phyloP scores from a whole-genome alignment of 1,140 invertebrate species.

The Drosophila biarmipes region DNA sequence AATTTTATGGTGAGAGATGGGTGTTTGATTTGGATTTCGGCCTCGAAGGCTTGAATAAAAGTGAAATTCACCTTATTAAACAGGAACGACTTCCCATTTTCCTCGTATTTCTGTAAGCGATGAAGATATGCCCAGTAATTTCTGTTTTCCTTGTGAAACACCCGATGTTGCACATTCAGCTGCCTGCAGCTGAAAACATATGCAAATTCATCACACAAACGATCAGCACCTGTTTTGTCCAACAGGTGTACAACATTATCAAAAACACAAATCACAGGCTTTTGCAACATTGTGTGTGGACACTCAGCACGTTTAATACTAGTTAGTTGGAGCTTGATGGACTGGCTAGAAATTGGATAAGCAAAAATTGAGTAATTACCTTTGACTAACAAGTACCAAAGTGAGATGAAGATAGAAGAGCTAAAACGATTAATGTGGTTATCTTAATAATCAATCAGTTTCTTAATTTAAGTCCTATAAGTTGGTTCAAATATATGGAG shows the following conservation, averaged over 20 bases:
- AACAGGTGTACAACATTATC: conserved; percentile 45
- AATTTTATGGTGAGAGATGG: no score
- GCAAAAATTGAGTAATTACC: not conserved
- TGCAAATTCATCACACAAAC: conserved; percentile 31
- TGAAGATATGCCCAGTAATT: conserved; percentile 6
- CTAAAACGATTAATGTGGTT: no score
- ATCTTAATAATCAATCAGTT: no score
- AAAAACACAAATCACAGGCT: conserved; percentile 22
- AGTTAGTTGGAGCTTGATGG: not conserved
- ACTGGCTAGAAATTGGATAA: not conserved
- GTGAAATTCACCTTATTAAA: no score
- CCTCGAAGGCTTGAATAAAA: not conserved
- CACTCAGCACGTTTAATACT: conserved; percentile 1
- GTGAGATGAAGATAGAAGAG: no score
- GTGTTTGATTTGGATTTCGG: not conserved
- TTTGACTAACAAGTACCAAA: not conserved
- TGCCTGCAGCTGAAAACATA: conserved; percentile 33
- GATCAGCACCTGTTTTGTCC: conserved; percentile 30
- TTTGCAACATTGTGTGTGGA: conserved; percentile 8
- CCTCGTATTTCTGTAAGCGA: no score
- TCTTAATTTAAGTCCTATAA: no score
- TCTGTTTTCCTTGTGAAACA: conserved; percentile 2
- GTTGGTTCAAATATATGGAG: no score
- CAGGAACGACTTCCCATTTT: no score
- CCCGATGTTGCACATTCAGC: conserved; percentile 17